A percentile compares a stretch with the other conserved stretches of the same genome.
phyloP scores from a whole-genome alignment of 2,888 invertebrate species.

The Villa cingulata region DNA sequence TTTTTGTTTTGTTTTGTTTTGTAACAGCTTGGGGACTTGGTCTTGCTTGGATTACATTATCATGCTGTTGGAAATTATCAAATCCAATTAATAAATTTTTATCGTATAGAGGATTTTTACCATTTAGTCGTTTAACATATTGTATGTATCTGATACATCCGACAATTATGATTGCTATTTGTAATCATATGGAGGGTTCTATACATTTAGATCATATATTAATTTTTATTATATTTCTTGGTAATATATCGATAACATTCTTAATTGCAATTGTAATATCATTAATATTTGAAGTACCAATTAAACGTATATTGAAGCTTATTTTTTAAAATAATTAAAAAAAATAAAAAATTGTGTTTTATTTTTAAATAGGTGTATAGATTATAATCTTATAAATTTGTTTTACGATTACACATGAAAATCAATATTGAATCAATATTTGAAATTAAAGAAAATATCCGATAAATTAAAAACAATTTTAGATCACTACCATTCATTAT shows the following conservation, averaged over 20 bases:
- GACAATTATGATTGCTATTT: slow-evolving; percentile 64
- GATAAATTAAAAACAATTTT: too few relatives aligned
- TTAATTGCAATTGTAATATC: slow-evolving; percentile 62
- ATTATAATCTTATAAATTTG: too few relatives aligned
- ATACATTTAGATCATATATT: slow-evolving; percentile 63
- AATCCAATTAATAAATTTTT: slow-evolving; percentile 68
- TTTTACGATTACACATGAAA: too few relatives aligned
- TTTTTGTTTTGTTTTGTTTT: not conserved
- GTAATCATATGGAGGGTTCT: slow-evolving; percentile 65
- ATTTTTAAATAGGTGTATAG: too few relatives aligned
- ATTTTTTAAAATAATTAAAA: not conserved
- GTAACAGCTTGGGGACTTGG: slow-evolving; percentile 54
- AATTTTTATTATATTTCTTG: slow-evolving; percentile 39
- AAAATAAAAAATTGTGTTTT: too few relatives aligned
- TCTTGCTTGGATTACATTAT: slow-evolving; percentile 64
- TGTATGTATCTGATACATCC: slow-evolving; percentile 87
- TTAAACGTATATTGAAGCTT: slow-evolving; percentile 63
- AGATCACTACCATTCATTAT: too few relatives aligned
- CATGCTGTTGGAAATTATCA: slow-evolving; percentile 62
- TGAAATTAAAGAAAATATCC: too few relatives aligned
- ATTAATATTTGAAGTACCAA: slow-evolving; percentile 67
- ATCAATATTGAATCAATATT: too few relatives aligned
- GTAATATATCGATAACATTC: slow-evolving; percentile 67
- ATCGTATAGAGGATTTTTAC: slow-evolving; percentile 70
- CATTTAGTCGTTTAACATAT: slow-evolving; percentile 83